A percentile compares a stretch with the other conserved stretches of the same genome.
Evolutionary conservation across 2,888 invertebrate species (phyloP).

Genomic region (Drosophila bunnanda): DNA sequence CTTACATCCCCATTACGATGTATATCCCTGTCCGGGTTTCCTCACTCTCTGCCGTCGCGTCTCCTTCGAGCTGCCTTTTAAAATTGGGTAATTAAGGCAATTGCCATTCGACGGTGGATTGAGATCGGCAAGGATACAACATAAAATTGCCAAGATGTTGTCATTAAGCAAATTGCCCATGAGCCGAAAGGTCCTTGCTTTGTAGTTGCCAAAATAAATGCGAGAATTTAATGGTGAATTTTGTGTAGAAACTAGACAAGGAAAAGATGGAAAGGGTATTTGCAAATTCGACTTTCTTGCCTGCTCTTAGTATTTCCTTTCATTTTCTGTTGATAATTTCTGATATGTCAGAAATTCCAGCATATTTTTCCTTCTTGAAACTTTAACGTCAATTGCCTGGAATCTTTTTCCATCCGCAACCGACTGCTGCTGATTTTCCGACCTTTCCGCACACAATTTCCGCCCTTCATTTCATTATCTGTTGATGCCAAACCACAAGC

Average conservation of each 20-base stretch:
- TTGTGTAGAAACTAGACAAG: not conserved
- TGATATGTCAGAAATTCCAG: not conserved
- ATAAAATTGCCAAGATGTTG: constrained; percentile 50
- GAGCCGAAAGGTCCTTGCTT: constrained; percentile 24
- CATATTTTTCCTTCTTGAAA: constrained; percentile 7
- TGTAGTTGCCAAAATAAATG: constrained; percentile 44
- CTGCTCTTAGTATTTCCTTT: too few species aligned
- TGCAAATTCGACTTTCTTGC: not conserved
- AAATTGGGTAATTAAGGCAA: constrained; percentile 82
- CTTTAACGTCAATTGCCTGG: constrained; percentile 36
- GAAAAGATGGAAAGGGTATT: not conserved
- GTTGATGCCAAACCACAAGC: constrained; percentile 43
- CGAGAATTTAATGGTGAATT: not conserved
- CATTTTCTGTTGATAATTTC: not conserved
- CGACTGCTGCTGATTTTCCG: not conserved
- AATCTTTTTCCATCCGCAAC: constrained; percentile 1
- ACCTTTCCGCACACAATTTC: constrained; percentile 42
- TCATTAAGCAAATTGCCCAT: constrained; percentile 74
- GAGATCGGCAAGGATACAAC: constrained; percentile 10
- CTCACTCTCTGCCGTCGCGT: not conserved
- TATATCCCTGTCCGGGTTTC: constrained; percentile 17
- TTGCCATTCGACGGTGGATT: constrained; percentile 44
- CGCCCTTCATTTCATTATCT: constrained; percentile 49
- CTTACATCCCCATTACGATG: constrained; percentile 74
- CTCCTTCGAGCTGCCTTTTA: constrained; percentile 50